These are phyloP conservation scores for Papilio dardanus DNA, from an alignment of 1,140 invertebrate genomes.

Conservation along the genomic window DNA sequence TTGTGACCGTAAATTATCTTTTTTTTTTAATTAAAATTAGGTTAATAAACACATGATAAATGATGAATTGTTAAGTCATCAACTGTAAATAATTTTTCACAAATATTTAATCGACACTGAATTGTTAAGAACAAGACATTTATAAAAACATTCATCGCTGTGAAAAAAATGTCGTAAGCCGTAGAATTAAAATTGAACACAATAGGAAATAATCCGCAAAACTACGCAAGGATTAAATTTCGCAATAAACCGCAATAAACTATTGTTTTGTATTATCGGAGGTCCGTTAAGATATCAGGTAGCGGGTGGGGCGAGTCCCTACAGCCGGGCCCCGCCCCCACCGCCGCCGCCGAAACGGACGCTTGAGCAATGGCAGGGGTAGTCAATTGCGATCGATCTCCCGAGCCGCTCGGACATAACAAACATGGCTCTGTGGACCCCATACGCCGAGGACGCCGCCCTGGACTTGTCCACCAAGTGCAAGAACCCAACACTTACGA, in stretches of 20 bases:
- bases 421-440: conserved; percentile 54
- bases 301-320: conserved; percentile 30
- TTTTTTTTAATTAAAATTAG: not conserved
- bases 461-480: conserved; percentile 57
- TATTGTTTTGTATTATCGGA: conserved; percentile 22
- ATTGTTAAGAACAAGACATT: conserved; percentile 8
- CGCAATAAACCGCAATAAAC: conserved; percentile 29
- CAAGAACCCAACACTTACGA: conserved; percentile 43
- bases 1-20: not conserved
- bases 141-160: conserved; percentile 12
- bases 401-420: conserved; percentile 26
- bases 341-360: not conserved
- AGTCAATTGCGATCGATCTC: conserved; percentile 29
- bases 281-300: conserved; percentile 28
- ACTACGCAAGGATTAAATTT: conserved; percentile 36
- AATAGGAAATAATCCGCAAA: conserved; percentile 28
- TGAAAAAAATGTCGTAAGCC: conserved; percentile 27
- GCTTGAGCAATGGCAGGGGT: conserved; percentile 9
- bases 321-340: conserved; percentile 6
- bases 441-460: conserved; percentile 56
- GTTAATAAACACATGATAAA: no score
- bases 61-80: not conserved
- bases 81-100: not conserved
- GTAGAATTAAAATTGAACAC: conserved; percentile 22
- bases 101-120: not conserved